Evolutionary conservation across 1,140 invertebrate species (phyloP).

Genomic region (Ceratosolen fusciceps): DNA sequence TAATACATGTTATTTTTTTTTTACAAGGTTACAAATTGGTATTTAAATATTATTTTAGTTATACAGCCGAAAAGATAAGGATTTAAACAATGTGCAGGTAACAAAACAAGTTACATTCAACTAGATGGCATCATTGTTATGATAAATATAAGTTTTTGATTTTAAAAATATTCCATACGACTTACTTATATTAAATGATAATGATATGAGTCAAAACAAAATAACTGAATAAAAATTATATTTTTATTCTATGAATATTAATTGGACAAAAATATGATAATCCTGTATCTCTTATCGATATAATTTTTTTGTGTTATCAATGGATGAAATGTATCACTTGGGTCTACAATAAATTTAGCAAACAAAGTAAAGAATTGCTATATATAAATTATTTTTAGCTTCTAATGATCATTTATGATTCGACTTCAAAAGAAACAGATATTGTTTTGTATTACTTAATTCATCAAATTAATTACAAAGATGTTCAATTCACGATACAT

Average conservation of each 20-base stretch:
- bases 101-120: not conserved
- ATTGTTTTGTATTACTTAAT: not conserved
- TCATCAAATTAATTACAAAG: too few species aligned
- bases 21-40: too few species aligned
- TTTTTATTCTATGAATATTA: not conserved
- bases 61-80: not conserved
- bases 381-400: conserved; percentile 6
- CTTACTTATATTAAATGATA: not conserved
- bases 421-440: not conserved
- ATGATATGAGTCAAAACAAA: not conserved
- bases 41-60: too few species aligned
- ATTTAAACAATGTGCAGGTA: not conserved
- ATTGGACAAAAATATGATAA: not conserved
- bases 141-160: not conserved
- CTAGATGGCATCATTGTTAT: not conserved
- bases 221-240: not conserved
- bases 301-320: not conserved
- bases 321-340: not conserved
- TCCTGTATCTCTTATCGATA: not conserved
- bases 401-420: not conserved
- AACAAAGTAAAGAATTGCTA: not conserved
- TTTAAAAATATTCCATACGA: not conserved
- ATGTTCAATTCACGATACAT: not conserved
- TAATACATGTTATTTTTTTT: too few species aligned
- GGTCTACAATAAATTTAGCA: not conserved